Evolutionary conservation across 2,888 invertebrate genomes (phyloP).

Genomic region (Nomada goodeniana): DNA sequence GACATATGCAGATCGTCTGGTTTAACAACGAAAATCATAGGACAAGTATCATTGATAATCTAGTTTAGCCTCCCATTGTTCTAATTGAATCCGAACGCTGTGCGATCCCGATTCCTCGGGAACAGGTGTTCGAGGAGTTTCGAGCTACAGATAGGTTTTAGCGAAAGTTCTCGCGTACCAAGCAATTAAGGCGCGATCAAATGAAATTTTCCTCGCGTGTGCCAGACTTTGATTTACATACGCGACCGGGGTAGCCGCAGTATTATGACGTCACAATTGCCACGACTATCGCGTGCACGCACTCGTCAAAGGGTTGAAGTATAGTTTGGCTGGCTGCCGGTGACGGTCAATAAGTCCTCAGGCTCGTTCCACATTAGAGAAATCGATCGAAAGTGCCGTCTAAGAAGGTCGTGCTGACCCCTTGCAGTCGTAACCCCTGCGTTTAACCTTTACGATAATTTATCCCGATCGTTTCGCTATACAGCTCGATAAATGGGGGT

Average conservation of each 20-base stretch:
- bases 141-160: conserved; percentile 7
- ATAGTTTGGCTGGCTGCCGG: conserved; percentile 72
- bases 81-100: conserved; percentile 11
- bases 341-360: conserved; percentile 79
- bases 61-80: background rate
- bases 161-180: conserved; percentile 37
- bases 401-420: conserved; percentile 66
- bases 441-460: conserved; percentile 65
- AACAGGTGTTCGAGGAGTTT: conserved; percentile 13
- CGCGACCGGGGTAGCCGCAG: conserved; percentile 69
- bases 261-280: conserved; percentile 83
- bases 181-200: conserved; percentile 76
- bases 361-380: conserved; percentile 69
- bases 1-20: no score
- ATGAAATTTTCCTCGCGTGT: conserved; percentile 81
- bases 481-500: conserved; percentile 4
- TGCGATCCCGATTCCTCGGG: conserved; percentile 1
- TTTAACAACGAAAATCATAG: background rate
- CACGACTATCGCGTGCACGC: conserved; percentile 82
- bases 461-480: conserved; percentile 23
- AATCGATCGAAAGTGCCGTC: conserved; percentile 73
- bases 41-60: background rate
- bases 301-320: conserved; percentile 81
- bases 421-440: conserved; percentile 46
- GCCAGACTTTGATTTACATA: conserved; percentile 82